These are phyloP conservation scores for Lycopodina hypogea DNA, from an alignment of 37 sponge, comb jelly and placozoan genomes.

Conservation along the genomic window DNA sequence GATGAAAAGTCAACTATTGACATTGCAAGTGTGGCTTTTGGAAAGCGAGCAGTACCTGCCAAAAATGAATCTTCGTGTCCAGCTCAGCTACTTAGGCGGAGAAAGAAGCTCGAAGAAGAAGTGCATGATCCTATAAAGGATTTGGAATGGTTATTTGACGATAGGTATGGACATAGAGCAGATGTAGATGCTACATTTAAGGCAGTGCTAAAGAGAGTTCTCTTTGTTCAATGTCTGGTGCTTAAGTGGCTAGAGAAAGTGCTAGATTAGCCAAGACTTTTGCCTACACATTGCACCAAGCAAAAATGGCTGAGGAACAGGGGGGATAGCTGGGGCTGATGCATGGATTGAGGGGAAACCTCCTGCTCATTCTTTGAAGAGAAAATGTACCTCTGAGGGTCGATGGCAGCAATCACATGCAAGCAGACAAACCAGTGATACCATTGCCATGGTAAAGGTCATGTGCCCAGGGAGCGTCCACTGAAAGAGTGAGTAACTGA, in stretches of 20 bases:
- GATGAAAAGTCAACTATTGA: background rate
- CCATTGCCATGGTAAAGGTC: background rate
- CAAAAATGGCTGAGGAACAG: constrained; percentile 28
- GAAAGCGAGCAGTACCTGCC: constrained; percentile 13
- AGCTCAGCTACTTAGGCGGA: constrained; percentile 27
- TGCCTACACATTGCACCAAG: constrained; percentile 34
- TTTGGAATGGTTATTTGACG: constrained; percentile 31
- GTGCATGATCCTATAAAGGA: constrained; percentile 19
- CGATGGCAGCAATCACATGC: background rate
- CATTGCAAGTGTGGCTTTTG: constrained; percentile 5
- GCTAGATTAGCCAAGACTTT: constrained; percentile 23
- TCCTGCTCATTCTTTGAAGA: background rate
- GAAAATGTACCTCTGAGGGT: background rate
- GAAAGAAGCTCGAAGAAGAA: background rate
- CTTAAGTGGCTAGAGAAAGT: constrained; percentile 48
- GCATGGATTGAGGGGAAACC: background rate
- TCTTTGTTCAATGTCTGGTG: constrained; percentile 27
- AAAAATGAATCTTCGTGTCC: constrained; percentile 15
- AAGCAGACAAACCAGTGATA: background rate
- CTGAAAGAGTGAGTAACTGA: too few relatives aligned
- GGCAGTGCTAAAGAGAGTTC: constrained; percentile 33
- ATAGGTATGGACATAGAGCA: constrained; percentile 27
- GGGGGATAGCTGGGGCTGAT: constrained; percentile 16
- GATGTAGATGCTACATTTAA: constrained; percentile 27
- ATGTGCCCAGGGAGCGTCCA: too few relatives aligned